A percentile compares a stretch with the other conserved stretches of the same genome.
Conservation (phyloP, 2,888 invertebrate genomes). For the Aspidapion aeneum region DNA sequence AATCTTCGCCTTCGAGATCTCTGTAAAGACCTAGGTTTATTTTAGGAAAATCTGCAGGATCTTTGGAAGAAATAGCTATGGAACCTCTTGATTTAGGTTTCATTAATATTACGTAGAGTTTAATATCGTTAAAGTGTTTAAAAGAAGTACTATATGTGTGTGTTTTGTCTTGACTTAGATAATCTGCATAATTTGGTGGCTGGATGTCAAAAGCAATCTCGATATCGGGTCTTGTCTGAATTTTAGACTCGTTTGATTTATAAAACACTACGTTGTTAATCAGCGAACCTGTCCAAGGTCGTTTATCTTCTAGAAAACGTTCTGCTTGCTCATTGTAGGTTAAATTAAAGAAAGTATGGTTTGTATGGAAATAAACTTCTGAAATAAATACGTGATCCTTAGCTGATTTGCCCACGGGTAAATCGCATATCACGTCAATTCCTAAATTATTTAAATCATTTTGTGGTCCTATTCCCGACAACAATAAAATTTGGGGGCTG, state of each 20-base stretch:
- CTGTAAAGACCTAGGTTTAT: constrained; percentile 78
- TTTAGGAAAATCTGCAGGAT: constrained; percentile 73
- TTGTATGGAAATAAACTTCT: constrained; percentile 53
- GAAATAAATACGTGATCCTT: constrained; percentile 65
- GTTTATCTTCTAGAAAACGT: constrained; percentile 44
- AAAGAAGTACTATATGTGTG: constrained; percentile 50
- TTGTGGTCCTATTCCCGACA: constrained; percentile 62
- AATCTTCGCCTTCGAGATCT: constrained; percentile 56
- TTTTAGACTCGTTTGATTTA: no score
- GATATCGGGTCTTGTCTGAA: no score
- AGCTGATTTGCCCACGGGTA: constrained; percentile 63
- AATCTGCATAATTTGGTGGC: no score
- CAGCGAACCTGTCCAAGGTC: constrained; percentile 54
- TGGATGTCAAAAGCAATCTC: no score
- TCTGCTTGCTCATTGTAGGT: no score
- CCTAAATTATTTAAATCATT: constrained; percentile 55
- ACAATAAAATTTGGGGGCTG: constrained; percentile 71
- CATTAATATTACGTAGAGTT: constrained; percentile 67
- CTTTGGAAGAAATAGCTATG: constrained; percentile 62
- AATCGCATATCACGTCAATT: constrained; percentile 59
- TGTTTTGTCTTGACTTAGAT: no score
- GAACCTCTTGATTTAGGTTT: constrained; percentile 72
- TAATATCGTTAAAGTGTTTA: no score
- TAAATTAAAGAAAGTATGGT: constrained; percentile 50
- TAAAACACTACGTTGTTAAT: no score